These are phyloP conservation scores for Podarcis cretensis DNA, from an alignment of 2,113 vertebrate species.

Conservation along the genomic window DNA sequence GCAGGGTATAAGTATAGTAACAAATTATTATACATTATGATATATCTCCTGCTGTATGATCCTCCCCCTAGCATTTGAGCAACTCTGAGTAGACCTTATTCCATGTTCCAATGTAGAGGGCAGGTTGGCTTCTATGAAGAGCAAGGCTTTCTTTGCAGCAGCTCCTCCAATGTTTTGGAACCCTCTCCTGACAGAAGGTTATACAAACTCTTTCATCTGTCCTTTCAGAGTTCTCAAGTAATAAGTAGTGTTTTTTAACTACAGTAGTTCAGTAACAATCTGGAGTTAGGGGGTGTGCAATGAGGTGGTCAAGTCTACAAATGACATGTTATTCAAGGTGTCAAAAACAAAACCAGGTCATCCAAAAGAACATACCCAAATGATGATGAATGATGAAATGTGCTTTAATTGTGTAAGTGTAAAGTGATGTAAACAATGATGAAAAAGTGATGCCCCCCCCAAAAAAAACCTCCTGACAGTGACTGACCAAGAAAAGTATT, in stretches of 20 bases:
- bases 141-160: background rate
- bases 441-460: no score
- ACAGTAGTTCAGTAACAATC: background rate
- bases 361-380: no score
- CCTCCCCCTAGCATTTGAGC: background rate
- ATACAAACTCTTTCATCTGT: background rate
- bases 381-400: no score
- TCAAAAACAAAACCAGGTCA: background rate
- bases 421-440: no score
- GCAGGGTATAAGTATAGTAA: no score
- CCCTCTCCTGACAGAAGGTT: background rate
- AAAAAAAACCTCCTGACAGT: no score
- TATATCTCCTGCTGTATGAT: background rate
- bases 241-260: background rate
- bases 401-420: no score
- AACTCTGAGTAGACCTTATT: background rate
- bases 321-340: background rate
- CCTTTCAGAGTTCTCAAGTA: background rate
- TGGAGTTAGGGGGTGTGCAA: background rate
- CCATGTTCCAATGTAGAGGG: no score
- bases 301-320: background rate
- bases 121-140: background rate
- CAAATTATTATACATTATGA: no score
- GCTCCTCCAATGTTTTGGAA: background rate
- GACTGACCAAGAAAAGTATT: no score